Conservation (phyloP, 2,113 vertebrate genomes). For the Anolis carolinensis region DNA sequence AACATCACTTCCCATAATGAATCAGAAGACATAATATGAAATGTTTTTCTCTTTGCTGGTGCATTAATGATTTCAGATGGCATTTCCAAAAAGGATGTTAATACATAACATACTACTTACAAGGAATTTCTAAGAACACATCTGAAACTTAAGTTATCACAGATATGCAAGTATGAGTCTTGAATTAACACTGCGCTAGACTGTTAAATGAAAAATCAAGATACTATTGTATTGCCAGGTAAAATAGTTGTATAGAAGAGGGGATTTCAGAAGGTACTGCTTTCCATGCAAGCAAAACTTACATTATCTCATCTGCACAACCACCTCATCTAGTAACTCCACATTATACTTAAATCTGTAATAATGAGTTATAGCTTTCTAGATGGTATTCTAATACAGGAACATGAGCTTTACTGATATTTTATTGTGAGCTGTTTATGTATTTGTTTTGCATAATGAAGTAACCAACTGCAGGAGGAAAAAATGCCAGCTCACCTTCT, state of each 20-base stretch:
- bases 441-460: neutral
- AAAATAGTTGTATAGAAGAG: no score
- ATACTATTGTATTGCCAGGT: no score
- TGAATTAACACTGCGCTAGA: no score
- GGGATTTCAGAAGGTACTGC: no score
- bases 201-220: no score
- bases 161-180: neutral
- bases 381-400: neutral
- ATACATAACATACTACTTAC: neutral
- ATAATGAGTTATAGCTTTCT: neutral
- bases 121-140: neutral
- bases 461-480: neutral
- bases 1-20: neutral
- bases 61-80: neutral
- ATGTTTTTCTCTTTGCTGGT: neutral
- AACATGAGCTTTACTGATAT: neutral
- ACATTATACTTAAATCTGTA: neutral
- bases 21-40: neutral
- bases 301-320: no score
- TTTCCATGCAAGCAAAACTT: no score
- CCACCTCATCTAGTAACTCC: no score
- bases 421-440: neutral
- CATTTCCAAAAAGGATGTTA: neutral
- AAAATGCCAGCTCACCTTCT: neutral
- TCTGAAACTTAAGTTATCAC: neutral